A percentile compares a stretch with the other conserved stretches of the same genome.
Evolutionary conservation across 2,797 vertebrate genomes (phyloP).

Genomic region (Peromyscus nudipes): DNA sequence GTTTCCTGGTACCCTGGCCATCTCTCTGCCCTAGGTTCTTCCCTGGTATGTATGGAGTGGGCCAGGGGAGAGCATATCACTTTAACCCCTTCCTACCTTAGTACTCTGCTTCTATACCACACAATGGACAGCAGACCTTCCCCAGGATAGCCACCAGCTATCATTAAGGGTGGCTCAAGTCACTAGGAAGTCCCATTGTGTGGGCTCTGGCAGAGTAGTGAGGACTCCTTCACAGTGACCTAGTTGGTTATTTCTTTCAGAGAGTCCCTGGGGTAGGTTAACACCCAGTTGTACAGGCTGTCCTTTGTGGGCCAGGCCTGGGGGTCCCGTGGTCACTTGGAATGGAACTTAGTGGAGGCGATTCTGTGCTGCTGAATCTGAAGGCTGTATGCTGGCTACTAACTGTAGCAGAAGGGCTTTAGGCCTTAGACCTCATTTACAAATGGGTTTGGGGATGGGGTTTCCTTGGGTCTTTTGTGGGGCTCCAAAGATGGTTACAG

Average conservation of each 20-base stretch:
- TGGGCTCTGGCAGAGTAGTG: neutral
- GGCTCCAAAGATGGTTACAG: fast-evolving
- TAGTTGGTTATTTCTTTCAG: neutral
- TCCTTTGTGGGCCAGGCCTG: neutral
- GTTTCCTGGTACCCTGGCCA: neutral
- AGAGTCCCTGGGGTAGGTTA: neutral
- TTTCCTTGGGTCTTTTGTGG: too few species aligned
- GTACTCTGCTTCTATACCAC: fast-evolving
- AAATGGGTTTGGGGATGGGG: neutral
- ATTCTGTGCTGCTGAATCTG: too few species aligned
- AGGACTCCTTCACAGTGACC: fast-evolving
- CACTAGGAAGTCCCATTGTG: neutral
- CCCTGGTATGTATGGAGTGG: neutral
- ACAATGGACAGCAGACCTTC: too few species aligned
- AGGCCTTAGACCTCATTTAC: neutral
- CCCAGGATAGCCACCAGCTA: neutral
- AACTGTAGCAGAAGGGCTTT: fast-evolving
- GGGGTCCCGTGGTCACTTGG: neutral
- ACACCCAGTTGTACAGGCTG: neutral
- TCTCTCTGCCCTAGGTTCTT: neutral
- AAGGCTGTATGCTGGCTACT: fast-evolving
- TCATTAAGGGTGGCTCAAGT: fast-evolving
- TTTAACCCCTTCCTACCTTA: neutral
- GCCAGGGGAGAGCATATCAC: neutral
- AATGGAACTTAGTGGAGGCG: neutral